A percentile compares a stretch with the other conserved stretches of the same genome.
Conservation (phyloP, 2,113 vertebrate species). For the Gymnobelideus leadbeateri region DNA sequence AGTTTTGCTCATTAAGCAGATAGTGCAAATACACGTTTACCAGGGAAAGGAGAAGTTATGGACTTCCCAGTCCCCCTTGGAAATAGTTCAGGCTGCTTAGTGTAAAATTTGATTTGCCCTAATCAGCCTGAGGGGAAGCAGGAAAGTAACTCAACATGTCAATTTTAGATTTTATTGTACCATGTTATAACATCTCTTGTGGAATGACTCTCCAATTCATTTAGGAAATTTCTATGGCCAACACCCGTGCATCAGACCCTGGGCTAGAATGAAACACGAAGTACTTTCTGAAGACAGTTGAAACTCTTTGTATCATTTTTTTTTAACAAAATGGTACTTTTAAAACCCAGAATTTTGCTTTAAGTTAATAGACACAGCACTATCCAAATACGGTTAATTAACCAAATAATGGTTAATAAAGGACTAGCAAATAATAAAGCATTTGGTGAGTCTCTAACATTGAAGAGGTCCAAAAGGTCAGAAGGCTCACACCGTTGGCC, state of each 20-base stretch:
- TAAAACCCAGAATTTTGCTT: constrained; percentile 69
- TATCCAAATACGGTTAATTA: constrained; percentile 68
- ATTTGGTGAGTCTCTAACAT: constrained; percentile 63
- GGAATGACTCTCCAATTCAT: constrained; percentile 44
- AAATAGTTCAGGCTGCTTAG: neutral
- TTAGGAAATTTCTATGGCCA: constrained; percentile 61
- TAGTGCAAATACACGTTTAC: constrained; percentile 70
- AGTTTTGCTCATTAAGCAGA: constrained; percentile 67
- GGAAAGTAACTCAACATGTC: constrained; percentile 18
- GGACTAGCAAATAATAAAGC: constrained; percentile 57
- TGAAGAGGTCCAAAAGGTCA: constrained; percentile 41
- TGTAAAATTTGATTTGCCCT: constrained; percentile 49
- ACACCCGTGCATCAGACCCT: constrained; percentile 29
- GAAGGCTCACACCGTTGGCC: constrained; percentile 3
- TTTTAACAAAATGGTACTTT: constrained; percentile 52
- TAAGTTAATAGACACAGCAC: constrained; percentile 67
- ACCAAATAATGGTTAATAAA: no score
- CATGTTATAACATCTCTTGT: constrained; percentile 23
- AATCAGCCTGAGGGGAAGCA: constrained; percentile 38
- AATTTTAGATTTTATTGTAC: constrained; percentile 32
- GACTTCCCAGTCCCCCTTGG: constrained; percentile 54
- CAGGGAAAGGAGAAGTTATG: neutral
- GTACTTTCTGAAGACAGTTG: constrained; percentile 61
- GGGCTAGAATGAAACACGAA: constrained; percentile 37
- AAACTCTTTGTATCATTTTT: constrained; percentile 61